Evolutionary conservation across 2,888 invertebrate genomes (phyloP).

Genomic region (Yponomeuta evonymella): DNA sequence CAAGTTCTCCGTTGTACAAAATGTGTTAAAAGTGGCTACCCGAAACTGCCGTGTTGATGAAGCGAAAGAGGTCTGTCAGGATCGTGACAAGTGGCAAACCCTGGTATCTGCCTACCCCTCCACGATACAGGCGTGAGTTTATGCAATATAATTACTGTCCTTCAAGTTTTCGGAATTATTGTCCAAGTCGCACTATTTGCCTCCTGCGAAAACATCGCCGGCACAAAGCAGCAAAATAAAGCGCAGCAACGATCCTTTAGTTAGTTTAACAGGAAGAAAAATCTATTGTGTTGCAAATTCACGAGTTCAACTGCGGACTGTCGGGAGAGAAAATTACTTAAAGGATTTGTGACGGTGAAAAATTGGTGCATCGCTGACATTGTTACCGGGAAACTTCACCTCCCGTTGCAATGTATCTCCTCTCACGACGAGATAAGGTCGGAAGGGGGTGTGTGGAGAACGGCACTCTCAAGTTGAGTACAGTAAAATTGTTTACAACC

Average conservation of each 20-base stretch:
- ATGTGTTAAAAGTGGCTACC: no score
- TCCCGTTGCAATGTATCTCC: not conserved
- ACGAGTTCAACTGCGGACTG: not conserved
- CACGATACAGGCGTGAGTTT: no score
- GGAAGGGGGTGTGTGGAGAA: conserved; percentile 39
- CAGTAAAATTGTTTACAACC: conserved; percentile 62
- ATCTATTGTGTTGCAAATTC: conserved; percentile 12
- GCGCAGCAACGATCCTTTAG: not conserved
- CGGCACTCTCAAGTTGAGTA: conserved; percentile 40
- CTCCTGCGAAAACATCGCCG: not conserved
- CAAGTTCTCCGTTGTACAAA: no score
- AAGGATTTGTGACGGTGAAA: conserved; percentile 16
- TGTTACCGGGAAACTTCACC: not conserved
- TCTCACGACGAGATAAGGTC: not conserved
- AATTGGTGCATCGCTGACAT: conserved; percentile 14
- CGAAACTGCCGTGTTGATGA: no score
- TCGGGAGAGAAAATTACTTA: conserved; percentile 14
- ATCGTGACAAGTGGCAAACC: no score
- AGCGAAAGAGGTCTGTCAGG: no score
- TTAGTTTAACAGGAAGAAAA: conserved; percentile 1
- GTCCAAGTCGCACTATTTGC: not conserved
- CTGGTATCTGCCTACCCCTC: no score
- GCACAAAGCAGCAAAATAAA: not conserved
- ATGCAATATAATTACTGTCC: no score
- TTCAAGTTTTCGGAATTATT: not conserved